Percentiles rank a stretch among this genome's conserved stretches.
Conservation (phyloP, 2,888 invertebrate species). For the Tachina lurida region DNA sequence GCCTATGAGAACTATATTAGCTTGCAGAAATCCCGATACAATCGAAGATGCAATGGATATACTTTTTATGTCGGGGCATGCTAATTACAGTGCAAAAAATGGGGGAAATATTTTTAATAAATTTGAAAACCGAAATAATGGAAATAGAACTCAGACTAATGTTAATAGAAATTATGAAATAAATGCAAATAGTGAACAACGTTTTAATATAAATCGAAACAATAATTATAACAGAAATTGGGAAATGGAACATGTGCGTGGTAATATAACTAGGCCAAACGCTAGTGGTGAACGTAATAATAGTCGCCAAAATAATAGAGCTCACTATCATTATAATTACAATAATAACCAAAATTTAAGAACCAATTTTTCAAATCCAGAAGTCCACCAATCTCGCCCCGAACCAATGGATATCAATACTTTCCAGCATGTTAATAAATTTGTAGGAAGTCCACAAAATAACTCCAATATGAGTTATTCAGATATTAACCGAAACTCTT, state of each 20-base stretch:
- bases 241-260: no score
- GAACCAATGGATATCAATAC: conserved; percentile 28
- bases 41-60: conserved; percentile 7
- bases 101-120: neutral
- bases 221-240: no score
- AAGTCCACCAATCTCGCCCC: neutral
- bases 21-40: neutral
- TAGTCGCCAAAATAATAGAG: no score
- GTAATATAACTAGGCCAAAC: no score
- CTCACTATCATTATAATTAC: no score
- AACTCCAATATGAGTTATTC: no score
- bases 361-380: neutral
- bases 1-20: neutral
- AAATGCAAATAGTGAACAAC: no score
- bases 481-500: no score
- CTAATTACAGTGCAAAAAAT: neutral
- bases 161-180: no score
- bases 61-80: conserved; percentile 4
- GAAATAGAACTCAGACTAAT: neutral
- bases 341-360: neutral
- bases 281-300: no score
- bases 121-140: neutral
- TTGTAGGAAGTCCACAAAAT: no score
- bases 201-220: no score
- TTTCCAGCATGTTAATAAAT: neutral